Conservation (phyloP, 2,113 vertebrate genomes). For the Poeciliopsis occidentalis region DNA sequence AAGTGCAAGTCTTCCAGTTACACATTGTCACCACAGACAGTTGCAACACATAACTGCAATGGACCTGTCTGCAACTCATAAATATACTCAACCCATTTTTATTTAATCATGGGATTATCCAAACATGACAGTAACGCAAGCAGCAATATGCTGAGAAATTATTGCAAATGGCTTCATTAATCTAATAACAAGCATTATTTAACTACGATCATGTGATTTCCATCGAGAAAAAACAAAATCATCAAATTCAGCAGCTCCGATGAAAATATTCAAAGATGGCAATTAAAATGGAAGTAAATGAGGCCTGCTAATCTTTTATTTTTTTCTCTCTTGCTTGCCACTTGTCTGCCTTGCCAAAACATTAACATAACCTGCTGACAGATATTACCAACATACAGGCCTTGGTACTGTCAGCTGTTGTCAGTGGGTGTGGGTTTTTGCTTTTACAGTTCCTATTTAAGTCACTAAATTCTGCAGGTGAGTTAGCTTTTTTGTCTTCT, state of each 20-base stretch:
- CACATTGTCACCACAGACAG: background rate
- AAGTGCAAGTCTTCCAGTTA: slow-evolving; percentile 5
- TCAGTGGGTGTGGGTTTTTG: slow-evolving; percentile 29
- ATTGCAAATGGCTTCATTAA: slow-evolving; percentile 3
- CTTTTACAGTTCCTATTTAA: slow-evolving; percentile 17
- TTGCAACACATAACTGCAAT: slow-evolving; percentile 2
- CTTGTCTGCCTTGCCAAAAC: slow-evolving; percentile 40
- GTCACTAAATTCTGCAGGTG: slow-evolving; percentile 21
- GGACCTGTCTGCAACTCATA: background rate
- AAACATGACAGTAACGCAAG: slow-evolving; percentile 8
- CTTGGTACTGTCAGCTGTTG: slow-evolving; percentile 41
- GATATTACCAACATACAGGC: slow-evolving; percentile 32
- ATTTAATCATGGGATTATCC: slow-evolving; percentile 9
- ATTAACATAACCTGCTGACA: slow-evolving; percentile 49
- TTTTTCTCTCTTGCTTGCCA: slow-evolving; percentile 24
- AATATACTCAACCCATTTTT: background rate
- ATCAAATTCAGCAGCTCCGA: slow-evolving; percentile 13
- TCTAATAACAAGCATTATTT: slow-evolving; percentile 14
- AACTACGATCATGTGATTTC: slow-evolving; percentile 5
- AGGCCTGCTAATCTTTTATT: slow-evolving; percentile 27
- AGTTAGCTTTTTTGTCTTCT: background rate
- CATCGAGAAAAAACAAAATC: background rate
- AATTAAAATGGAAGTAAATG: slow-evolving; percentile 34
- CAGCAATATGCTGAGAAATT: slow-evolving; percentile 1
- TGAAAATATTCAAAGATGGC: slow-evolving; percentile 15